Conservation (phyloP, 2,888 invertebrate species). For the Drosophila infuscata region DNA sequence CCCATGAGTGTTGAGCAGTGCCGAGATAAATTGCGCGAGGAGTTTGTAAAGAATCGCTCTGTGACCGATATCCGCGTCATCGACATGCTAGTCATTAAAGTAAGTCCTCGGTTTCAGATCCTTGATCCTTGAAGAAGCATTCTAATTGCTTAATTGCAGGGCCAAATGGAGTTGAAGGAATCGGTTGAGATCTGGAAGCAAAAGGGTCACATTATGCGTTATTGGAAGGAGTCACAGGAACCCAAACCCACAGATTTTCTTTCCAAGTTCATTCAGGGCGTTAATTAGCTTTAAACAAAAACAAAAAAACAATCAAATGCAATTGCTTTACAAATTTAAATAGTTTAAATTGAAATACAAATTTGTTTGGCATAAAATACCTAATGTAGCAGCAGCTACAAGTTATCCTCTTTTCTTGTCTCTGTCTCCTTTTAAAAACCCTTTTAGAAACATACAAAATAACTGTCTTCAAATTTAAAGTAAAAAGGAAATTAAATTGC, state of each 20-base stretch:
- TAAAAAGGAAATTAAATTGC: background rate
- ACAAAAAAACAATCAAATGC: conserved; percentile 1
- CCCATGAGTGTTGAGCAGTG: conserved; percentile 90
- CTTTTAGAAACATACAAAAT: background rate
- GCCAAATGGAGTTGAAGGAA: conserved; percentile 98
- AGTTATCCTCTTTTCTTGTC: background rate
- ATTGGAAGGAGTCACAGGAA: conserved; percentile 93
- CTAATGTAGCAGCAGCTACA: background rate
- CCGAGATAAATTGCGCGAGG: conserved; percentile 90
- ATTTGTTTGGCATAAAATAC: conserved; percentile 38
- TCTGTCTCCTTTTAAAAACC: background rate
- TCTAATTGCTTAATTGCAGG: conserved; percentile 86
- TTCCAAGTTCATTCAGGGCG: conserved; percentile 90
- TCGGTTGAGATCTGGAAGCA: conserved; percentile 95
- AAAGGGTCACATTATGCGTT: conserved; percentile 93
- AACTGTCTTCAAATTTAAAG: background rate
- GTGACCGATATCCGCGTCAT: conserved; percentile 94
- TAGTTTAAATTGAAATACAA: conserved; percentile 65
- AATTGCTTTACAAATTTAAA: conserved; percentile 57
- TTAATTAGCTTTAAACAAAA: conserved; percentile 67
- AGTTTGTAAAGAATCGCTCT: conserved; percentile 91
- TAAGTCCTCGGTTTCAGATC: conserved; percentile 82
- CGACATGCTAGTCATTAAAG: conserved; percentile 96
- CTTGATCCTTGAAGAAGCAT: background rate
- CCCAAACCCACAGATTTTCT: conserved; percentile 96